phyloP scores from a whole-genome alignment of 2,113 vertebrate genomes.

The Hystrix cristata region DNA sequence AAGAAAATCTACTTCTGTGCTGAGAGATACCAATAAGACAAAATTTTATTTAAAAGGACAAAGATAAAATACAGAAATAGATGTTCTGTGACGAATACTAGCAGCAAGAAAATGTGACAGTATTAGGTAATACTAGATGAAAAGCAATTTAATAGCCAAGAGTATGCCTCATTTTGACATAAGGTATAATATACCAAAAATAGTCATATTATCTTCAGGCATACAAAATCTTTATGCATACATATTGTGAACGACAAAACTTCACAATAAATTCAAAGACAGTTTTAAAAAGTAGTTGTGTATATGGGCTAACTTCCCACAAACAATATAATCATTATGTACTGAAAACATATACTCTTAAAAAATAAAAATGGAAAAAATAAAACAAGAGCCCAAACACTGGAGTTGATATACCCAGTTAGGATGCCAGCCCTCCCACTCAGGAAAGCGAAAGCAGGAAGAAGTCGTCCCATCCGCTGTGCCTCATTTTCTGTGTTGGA shows the following conservation, averaged over 20 bases:
- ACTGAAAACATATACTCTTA: background rate
- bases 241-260: background rate
- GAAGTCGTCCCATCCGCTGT: background rate
- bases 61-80: constrained; percentile 21
- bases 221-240: background rate
- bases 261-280: background rate
- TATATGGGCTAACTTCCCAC: background rate
- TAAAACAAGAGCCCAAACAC: background rate
- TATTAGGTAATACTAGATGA: background rate
- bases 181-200: background rate
- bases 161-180: background rate
- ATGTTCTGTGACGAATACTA: background rate
- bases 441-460: background rate
- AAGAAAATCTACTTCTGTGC: background rate
- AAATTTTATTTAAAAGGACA: constrained; percentile 1
- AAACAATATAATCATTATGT: background rate
- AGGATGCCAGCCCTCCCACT: background rate
- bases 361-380: background rate
- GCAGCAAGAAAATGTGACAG: background rate
- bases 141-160: background rate
- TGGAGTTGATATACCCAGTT: background rate
- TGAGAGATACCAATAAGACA: background rate
- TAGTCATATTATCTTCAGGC: background rate
- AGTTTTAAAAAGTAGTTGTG: background rate
- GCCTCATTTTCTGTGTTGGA: background rate